A percentile compares a stretch with the other conserved stretches of the same genome.
These are phyloP conservation scores for Porphyrio hochstetteri DNA, from an alignment of 2,113 vertebrate genomes.

Conservation along the genomic window DNA sequence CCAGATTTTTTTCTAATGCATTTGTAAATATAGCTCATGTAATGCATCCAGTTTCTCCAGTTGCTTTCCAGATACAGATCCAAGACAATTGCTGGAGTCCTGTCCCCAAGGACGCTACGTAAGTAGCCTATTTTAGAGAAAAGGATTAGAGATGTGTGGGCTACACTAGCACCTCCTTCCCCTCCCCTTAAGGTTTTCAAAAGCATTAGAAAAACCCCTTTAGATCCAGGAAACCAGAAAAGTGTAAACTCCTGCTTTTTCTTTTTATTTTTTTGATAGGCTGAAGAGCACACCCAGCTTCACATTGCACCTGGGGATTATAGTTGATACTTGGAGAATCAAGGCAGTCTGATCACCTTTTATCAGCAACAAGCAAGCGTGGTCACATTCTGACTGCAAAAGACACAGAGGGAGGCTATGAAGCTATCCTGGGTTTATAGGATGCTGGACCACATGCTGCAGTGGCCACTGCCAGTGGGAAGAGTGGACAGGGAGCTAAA, in stretches of 20 bases:
- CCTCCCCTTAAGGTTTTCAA: not conserved
- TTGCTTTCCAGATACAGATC: not conserved
- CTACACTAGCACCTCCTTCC: not conserved
- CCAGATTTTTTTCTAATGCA: not conserved
- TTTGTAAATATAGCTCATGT: not conserved
- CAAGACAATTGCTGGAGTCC: not conserved
- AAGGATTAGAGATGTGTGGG: not conserved
- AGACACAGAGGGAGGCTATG: not conserved
- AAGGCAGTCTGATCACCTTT: not conserved
- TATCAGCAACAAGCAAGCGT: not conserved
- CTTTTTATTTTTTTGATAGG: not conserved
- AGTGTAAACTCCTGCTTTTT: fast-evolving
- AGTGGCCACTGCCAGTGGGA: not conserved
- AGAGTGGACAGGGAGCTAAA: not conserved
- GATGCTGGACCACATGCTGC: not conserved
- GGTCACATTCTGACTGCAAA: not conserved
- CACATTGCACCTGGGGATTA: not conserved
- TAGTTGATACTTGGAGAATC: not conserved
- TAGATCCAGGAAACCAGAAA: not conserved
- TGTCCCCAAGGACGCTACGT: not conserved
- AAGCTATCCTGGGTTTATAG: not conserved
- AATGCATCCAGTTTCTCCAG: not conserved
- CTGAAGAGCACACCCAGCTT: not conserved
- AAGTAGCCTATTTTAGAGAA: not conserved
- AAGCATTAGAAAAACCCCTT: not conserved